Base-by-base conservation (phyloP, 1,140 invertebrate genomes). In the Trichonephila clavata region DNA sequence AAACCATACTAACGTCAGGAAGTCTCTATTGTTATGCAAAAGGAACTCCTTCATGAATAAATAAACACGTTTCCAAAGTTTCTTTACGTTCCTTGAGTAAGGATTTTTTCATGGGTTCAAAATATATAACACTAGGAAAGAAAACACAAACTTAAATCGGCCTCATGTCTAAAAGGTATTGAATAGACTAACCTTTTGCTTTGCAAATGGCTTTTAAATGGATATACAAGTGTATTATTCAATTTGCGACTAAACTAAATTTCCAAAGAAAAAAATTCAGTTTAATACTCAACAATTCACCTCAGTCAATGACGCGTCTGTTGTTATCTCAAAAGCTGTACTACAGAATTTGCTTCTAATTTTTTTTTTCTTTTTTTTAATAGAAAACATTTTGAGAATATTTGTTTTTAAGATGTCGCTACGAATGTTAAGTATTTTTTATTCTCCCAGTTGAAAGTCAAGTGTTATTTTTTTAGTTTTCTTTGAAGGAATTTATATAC, bases 191-290 rank as follows among this genome's bases (percentile, higher is more conserved):
- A 27, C 68, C 10, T 71, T 27, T 32, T 71, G 27, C 24, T 71
- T 71, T 71, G 24, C 24, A 71, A 71, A 71, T 71, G 24, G 24
- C 7, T 71, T 71, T 32, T 24, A 27, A 24, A 71, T 14, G 68
- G 68, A 71, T 71, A 71, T 71, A 7, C 68, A 71, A 71, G 68
- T 71, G 68, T 71, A n/a, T 24, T 71, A 27, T 71, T 27, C 27
- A 10, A 71, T 14, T 24, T 27, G 4, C 8, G 2, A 32, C 68
- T 16, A 27, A 24, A 71, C 27, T 27, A 27, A 71, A 24, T 71
- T 71, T 71, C 13, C 68, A 10, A 50, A 16, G 24, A n/a, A 71
- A 32, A 71, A 71, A 71, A 71, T 71, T 13, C 27, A 24, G 68
- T 71, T 71, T 71, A 24, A 27, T 27, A 13, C 68, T 71, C 68